Base-by-base conservation (phyloP, 2,888 invertebrate species). In the Amphipoea lucens region DNA sequence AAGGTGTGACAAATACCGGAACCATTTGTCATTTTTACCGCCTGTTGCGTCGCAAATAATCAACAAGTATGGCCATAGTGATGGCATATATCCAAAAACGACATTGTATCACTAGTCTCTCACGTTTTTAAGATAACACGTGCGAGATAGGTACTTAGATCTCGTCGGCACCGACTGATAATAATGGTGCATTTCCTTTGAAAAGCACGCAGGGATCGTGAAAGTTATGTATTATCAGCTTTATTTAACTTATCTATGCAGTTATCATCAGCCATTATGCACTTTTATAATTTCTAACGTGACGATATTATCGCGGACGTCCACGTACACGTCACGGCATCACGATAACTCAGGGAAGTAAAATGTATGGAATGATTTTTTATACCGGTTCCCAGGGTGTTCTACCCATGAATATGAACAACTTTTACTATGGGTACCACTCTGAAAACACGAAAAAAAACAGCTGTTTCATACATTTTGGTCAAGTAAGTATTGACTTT, bases 1-100 rank as follows among this genome's bases (percentile, higher is more conserved):
- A 62, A 29, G 17, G 14, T 42, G 11, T 75, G 3, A 36, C 36
- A n/a, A 74, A 57, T 36, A 66, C 14, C 42, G 65, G 42, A 77
- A 63, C 36, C 11, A 76, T 79, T 57, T 66, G 51, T 84, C 57
- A 70, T 71, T 73, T 76, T n/a, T 67, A 70, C 51, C 1, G 20
- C 4, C 29, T 54, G 57, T 69, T n/a, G 67, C 17, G 54, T 81
- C 67, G 54, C 67, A 72, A 68, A 81, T 62, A 71, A 75, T 54
- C 40, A 75, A 74, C 62, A 83, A 71, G 23, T 71, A 72, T 71
- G 57, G 62, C 62, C 75, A 71, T 79, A 81, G 74, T 67, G 71
- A 83, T 88, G 88, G 86, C 86, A 74, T 67, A 54, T 54, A 12
- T 83, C 88, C 87, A 88, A 81, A 74, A 73, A 62, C 20, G 23